Evolutionary conservation across 2,888 invertebrate genomes (phyloP), one percentile per base, ranked within the genome.

Genomic region (Nebria brevicollis): DNA sequence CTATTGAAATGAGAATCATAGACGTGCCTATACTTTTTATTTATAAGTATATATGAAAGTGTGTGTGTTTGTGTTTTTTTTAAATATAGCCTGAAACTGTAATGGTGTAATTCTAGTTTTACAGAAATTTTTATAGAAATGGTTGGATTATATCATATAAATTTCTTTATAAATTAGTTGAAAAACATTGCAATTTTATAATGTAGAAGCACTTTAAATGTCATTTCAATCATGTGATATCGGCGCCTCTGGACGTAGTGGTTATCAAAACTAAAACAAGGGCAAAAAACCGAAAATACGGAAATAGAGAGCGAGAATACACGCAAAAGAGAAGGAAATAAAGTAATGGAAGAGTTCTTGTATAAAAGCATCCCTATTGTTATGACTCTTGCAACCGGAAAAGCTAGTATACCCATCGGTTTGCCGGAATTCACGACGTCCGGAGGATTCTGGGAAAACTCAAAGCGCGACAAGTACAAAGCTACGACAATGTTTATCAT

Each of bases 361-460:
- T 65, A 75, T 75, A 75, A 75, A 75, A 75, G 75, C 75, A n/a
- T 25, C 34, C 65, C 65, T 25, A 66, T 75, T 75, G 75, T 75
- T 64, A 66, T 34, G 75, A 11, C 10, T n/a, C 34, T 25, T n/a
- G 75, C 66, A 75, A 66, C 75, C 75, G 66, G 75, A 64, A 75
- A 75, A 75, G 65, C 66, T 11, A 75, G 75, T 75, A 54, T 75
- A 75, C 75, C 70, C 75, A 75, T 75, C 66, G 66, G 75, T 65
- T 75, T 75, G 25, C 11, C 75, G 66, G 34, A 75, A 75, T 75
- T 75, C 75, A 75, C 43, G 75, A 54, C 54, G 54, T 54, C 54
- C 54, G 54, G 54, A 54, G 7, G 54, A 54, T 54, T 54, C 54
- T 13, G 7, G 54, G 7, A 13, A 54, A 54, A 13, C 54, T 54